These are phyloP conservation scores for Scaptomyza tumidula DNA, from an alignment of 2,888 invertebrate genomes.

Conservation along the genomic window DNA sequence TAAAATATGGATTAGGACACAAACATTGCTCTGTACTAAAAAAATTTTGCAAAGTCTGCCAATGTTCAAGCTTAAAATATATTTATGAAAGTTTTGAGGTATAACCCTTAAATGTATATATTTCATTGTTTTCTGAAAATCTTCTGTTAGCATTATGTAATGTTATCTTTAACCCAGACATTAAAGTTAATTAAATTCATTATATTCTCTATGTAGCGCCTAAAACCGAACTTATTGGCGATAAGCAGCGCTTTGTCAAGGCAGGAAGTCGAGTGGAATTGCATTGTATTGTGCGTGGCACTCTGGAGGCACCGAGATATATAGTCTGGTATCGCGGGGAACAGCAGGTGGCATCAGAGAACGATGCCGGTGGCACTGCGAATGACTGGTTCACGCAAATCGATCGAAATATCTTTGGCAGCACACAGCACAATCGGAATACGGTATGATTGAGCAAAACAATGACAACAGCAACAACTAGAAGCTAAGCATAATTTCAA, in stretches of 20 bases:
- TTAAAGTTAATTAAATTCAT: background rate
- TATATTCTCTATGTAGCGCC: slow-evolving; percentile 88
- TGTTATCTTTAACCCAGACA: too few relatives aligned
- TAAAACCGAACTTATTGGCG: slow-evolving; percentile 94
- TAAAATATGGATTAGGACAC: too few relatives aligned
- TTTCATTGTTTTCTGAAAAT: too few relatives aligned
- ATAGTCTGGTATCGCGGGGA: slow-evolving; percentile 94
- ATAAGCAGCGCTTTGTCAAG: slow-evolving; percentile 95
- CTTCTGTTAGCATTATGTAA: too few relatives aligned
- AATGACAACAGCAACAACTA: background rate
- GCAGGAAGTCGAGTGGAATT: slow-evolving; percentile 94
- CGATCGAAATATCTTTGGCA: slow-evolving; percentile 82
- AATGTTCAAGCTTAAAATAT: too few relatives aligned
- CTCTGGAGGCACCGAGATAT: slow-evolving; percentile 94
- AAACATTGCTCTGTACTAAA: too few relatives aligned
- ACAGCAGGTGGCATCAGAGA: slow-evolving; percentile 81
- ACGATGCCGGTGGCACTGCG: slow-evolving; percentile 56
- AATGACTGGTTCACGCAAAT: slow-evolving; percentile 83
- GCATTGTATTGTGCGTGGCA: slow-evolving; percentile 94
- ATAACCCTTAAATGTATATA: too few relatives aligned
- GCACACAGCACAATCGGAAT: slow-evolving; percentile 81
- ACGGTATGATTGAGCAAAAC: slow-evolving; percentile 64
- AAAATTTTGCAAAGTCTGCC: too few relatives aligned
- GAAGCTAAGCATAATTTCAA: background rate
- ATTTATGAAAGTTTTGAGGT: too few relatives aligned